Evolutionary conservation across 2,113 vertebrate genomes (phyloP), one percentile per base, ranked within the genome.

Genomic region (Gymnogyps californianus): DNA sequence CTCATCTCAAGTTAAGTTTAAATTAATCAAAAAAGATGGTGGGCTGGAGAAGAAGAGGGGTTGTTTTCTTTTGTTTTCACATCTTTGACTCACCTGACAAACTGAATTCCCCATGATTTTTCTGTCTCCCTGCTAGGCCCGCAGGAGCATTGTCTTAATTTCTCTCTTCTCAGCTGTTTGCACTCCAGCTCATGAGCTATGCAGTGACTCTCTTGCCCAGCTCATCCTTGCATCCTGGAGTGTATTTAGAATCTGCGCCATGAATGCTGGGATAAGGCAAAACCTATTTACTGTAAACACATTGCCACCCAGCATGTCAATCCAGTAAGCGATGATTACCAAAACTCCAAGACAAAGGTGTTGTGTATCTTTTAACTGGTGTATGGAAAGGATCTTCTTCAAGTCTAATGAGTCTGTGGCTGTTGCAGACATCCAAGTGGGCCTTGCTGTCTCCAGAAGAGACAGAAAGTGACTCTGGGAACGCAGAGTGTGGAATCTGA

Each of bases 381-480:
- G 69, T 61, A 55, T n/a, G 69, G 80, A 91, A 72, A 83, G 52
- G 82, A 66, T 75, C 32, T 11, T 83, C 71, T 26, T 93, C 65
- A 28, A 74, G 38, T 46, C 77, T 96, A 92, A 77, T 87, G 95
- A 93, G 82, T 75, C 72, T 94, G 82, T 92, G 89, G 89, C 90
- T 89, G 40, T 70, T 91, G 65, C 49, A 86, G 90, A 88, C 91
- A 44, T 93, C 87, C 66, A 89, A 84, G 89, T 44, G 95, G 77
- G 93, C 94, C 86, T 90, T 84, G 52, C 86, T 94, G 91, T 95
- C 93, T 95, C 93, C 93, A 94, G 91, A 85, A 89, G 86, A 91
- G 96, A 91, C 89, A 96, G 88, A 96, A 93, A 96, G 89, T 89
- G 82, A 92, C 94, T 91, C 86, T 94, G 94, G 92, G 88, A 96